Evolutionary conservation across 2,888 invertebrate genomes (phyloP), one percentile per base, ranked within the genome.

Genomic region (Globia sparganii): DNA sequence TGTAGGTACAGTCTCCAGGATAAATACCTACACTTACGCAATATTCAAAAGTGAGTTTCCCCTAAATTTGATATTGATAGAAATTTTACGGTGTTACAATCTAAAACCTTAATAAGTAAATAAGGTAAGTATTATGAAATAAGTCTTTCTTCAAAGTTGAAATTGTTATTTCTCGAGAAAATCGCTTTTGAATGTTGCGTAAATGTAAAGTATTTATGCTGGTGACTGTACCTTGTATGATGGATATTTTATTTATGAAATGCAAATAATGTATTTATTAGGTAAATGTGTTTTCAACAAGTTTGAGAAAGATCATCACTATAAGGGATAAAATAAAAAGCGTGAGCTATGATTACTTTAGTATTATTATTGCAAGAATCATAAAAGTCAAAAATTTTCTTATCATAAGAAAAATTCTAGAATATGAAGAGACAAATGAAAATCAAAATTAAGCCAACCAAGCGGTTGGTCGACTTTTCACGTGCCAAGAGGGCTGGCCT

Each of bases 211-310:
- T 56, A 56, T 56, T n/a, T 56, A n/a, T 56, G 11, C n/a, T 11
- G 11, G 4, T 56, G 13, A 56, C 13, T 53, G 8, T 56, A 56
- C n/a, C 21, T 31, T 21, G 4, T 21, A 61, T 25, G 25, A 31
- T 46, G 46, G 43, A 40, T 75, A 40, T 77, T 74, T 71, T 62
- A 77, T 75, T 71, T 80, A 70, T 62, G 31, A 46, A n/a, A n/a
- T n/a, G n/a, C n/a, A n/a, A n/a, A n/a, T n/a, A n/a, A n/a, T n/a
- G 8, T 31, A 34, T 56, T 21, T 43, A 18, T 70, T 46, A 58
- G 28, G 28, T 18, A 9, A n/a, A 49, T 4, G 6, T 59, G 40
- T 66, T 31, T 75, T 28, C 49, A 31, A 53, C 11, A 53, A 75
- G 8, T 65, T 76, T 76, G 21, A 46, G 21, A 56, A 37, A 25